Percentiles rank a stretch among this genome's conserved stretches.
phyloP scores from a whole-genome alignment of 2,888 invertebrate species.

The Lepetodrilus schrolli region DNA sequence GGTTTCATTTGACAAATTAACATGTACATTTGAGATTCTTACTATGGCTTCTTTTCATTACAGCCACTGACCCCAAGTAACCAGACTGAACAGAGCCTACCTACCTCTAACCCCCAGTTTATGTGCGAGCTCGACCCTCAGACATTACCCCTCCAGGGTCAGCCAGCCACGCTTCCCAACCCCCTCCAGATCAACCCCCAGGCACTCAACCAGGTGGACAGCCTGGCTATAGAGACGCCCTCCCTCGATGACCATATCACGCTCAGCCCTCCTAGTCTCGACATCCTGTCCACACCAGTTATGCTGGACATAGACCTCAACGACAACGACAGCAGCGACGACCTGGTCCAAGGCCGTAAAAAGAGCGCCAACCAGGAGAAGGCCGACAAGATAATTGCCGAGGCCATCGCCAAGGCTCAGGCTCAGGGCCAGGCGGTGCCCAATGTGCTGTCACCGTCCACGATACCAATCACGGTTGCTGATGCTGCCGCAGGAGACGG shows the following conservation, averaged over 20 bases:
- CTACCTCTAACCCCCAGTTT: slow-evolving; percentile 26
- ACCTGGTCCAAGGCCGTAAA: slow-evolving; percentile 11
- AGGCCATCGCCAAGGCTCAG: slow-evolving; percentile 66
- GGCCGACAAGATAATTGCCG: slow-evolving; percentile 63
- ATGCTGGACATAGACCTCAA: slow-evolving; percentile 16
- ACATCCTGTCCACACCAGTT: slow-evolving; percentile 1
- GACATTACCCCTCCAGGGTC: slow-evolving; percentile 5
- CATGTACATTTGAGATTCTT: no score
- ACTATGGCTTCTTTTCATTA: no score
- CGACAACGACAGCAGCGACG: not conserved
- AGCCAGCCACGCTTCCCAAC: no score
- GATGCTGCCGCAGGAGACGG: slow-evolving; percentile 46
- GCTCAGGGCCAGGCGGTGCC: slow-evolving; percentile 51
- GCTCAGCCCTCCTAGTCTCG: slow-evolving; percentile 25
- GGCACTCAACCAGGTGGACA: not conserved
- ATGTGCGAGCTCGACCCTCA: not conserved
- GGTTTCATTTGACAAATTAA: no score
- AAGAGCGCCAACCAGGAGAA: slow-evolving; percentile 54
- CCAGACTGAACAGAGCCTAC: slow-evolving; percentile 6
- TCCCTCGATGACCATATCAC: slow-evolving; percentile 26
- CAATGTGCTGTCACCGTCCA: slow-evolving; percentile 49
- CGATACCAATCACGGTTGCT: slow-evolving; percentile 56
- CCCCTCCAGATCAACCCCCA: not conserved
- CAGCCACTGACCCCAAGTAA: slow-evolving; percentile 2
- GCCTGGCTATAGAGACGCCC: slow-evolving; percentile 18